phyloP scores from a whole-genome alignment of 2,113 vertebrate species.

The Cyprinus carpio region DNA sequence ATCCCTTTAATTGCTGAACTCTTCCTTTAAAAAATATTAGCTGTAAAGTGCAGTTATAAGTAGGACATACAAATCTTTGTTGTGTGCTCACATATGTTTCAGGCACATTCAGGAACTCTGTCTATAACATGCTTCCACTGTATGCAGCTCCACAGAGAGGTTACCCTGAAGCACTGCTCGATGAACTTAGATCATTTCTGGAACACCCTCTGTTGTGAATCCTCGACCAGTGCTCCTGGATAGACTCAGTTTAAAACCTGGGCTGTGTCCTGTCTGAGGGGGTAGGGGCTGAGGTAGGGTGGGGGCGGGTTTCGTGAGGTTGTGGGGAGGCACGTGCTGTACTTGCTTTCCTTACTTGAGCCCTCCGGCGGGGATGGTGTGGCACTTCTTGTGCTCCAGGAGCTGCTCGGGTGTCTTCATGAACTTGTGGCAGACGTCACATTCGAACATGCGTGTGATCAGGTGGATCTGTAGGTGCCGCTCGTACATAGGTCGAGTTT shows the following conservation, averaged over 20 bases:
- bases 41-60: too few relatives aligned
- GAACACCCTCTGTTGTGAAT: too few relatives aligned
- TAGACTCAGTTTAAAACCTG: not conserved
- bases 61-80: not conserved
- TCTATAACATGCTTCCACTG: not conserved
- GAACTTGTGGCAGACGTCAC: slow-evolving; percentile 99
- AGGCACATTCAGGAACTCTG: slow-evolving; percentile 48
- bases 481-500: slow-evolving; percentile 98
- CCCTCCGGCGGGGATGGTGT: slow-evolving; percentile 98
- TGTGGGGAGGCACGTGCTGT: slow-evolving; percentile 79
- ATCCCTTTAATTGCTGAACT: not conserved
- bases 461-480: slow-evolving; percentile 98
- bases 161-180: slow-evolving; percentile 37
- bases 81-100: not conserved
- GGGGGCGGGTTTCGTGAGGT: not conserved
- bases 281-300: not conserved
- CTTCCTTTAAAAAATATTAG: not conserved
- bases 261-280: slow-evolving; percentile 32
- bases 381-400: slow-evolving; percentile 99
- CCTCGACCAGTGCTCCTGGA: slow-evolving; percentile 38
- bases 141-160: not conserved
- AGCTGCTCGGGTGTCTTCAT: slow-evolving; percentile 99
- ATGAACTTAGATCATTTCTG: not conserved
- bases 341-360: slow-evolving; percentile 99
- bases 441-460: slow-evolving; percentile 99